Evolutionary conservation across 2,888 invertebrate genomes (phyloP).

Genomic region (Dryococelus australis): DNA sequence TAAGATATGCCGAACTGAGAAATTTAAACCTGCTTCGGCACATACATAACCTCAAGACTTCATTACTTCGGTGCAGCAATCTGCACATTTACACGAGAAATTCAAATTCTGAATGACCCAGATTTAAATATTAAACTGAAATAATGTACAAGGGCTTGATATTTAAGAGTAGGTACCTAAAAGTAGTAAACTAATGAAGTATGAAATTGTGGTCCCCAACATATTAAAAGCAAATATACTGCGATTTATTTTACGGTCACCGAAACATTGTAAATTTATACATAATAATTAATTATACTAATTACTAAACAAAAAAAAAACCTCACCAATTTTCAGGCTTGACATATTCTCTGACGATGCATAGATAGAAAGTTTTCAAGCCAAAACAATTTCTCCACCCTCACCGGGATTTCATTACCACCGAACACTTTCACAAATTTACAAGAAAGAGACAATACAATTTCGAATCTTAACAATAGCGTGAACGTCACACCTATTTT

Average conservation of each 20-base stretch:
- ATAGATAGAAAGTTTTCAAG: constrained; percentile 42
- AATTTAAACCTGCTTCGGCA: too few species aligned
- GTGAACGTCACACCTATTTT: background rate
- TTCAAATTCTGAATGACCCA: too few species aligned
- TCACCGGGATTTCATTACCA: constrained; percentile 38
- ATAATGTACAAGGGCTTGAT: too few species aligned
- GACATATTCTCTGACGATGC: constrained; percentile 62
- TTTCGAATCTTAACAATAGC: background rate
- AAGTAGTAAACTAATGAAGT: background rate
- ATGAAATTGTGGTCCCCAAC: background rate
- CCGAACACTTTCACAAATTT: constrained; percentile 33
- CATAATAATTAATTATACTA: background rate
- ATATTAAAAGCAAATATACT: background rate
- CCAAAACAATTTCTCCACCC: constrained; percentile 42
- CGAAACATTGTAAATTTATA: background rate
- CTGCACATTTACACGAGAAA: too few species aligned
- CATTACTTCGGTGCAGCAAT: too few species aligned
- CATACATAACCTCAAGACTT: too few species aligned
- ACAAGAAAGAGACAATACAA: background rate
- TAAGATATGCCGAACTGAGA: too few species aligned
- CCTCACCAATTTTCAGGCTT: constrained; percentile 69
- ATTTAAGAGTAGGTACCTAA: too few species aligned
- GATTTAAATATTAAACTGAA: too few species aligned
- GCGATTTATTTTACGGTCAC: background rate
- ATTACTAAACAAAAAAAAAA: constrained; percentile 22